These are phyloP conservation scores for Eciton burchellii DNA, from an alignment of 1,140 invertebrate species.

Conservation along the genomic window DNA sequence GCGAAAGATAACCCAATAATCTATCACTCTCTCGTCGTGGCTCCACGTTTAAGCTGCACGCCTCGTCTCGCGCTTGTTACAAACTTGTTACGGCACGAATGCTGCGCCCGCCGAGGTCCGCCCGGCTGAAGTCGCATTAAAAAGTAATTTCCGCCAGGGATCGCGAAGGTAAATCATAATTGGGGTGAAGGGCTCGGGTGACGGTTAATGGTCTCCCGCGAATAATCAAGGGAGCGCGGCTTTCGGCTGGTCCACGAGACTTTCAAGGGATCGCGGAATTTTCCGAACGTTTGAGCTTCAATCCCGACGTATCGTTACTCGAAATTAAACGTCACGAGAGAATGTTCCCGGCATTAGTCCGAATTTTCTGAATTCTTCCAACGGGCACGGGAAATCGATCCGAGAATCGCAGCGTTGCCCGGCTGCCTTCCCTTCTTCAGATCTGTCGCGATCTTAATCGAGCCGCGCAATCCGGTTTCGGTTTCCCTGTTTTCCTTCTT, in stretches of 20 bases:
- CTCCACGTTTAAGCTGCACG: slow-evolving; percentile 25
- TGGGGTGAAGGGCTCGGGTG: too few species aligned
- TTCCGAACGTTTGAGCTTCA: neutral
- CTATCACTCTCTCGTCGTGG: slow-evolving; percentile 31
- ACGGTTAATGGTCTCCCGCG: too few species aligned
- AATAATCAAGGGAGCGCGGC: neutral
- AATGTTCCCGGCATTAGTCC: too few species aligned
- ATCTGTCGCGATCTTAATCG: too few species aligned
- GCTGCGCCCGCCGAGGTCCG: neutral
- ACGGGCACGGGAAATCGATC: too few species aligned
- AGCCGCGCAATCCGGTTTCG: slow-evolving; percentile 5
- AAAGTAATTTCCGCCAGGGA: neutral
- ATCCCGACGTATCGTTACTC: too few species aligned
- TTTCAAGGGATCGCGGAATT: neutral
- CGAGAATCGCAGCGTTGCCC: too few species aligned
- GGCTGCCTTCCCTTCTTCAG: too few species aligned
- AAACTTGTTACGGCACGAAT: slow-evolving; percentile 27
- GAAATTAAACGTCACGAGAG: too few species aligned
- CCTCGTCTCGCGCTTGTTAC: slow-evolving; percentile 18
- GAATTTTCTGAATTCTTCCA: too few species aligned
- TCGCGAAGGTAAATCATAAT: neutral
- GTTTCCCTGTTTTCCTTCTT: too few species aligned
- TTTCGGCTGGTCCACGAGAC: neutral
- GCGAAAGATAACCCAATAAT: slow-evolving; percentile 59
- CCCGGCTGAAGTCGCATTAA: slow-evolving; percentile 10